A percentile compares a stretch with the other conserved stretches of the same genome.
Evolutionary conservation across 2,113 vertebrate species (phyloP).

Genomic region (Ceyx cyanopectus): DNA sequence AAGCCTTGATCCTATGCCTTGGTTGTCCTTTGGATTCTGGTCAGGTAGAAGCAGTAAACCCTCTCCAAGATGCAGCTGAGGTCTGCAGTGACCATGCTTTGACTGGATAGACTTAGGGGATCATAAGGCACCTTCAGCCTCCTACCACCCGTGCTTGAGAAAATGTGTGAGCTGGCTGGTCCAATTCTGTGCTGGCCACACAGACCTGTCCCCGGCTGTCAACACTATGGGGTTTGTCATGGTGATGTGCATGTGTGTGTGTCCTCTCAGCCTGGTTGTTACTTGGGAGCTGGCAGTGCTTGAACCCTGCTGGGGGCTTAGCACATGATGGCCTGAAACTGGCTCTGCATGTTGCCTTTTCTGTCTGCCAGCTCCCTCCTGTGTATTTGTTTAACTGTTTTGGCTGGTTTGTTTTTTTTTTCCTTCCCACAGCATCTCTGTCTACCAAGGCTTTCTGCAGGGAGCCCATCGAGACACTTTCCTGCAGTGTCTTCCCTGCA

Average conservation of each 20-base stretch:
- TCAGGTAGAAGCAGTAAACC: neutral
- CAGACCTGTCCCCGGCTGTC: neutral
- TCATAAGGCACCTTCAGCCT: neutral
- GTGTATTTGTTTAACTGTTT: slow-evolving; percentile 56
- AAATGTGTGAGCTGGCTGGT: neutral
- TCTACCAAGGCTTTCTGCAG: neutral
- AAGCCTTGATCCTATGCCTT: neutral
- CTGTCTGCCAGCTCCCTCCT: slow-evolving; percentile 51
- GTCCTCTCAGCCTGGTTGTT: neutral
- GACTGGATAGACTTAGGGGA: rapidly evolving
- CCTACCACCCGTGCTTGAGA: neutral
- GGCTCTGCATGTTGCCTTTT: neutral
- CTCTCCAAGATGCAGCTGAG: neutral
- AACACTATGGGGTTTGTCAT: neutral
- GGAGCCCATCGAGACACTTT: neutral
- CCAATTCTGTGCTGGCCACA: neutral
- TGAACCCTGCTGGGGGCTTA: slow-evolving; percentile 22
- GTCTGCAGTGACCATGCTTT: neutral
- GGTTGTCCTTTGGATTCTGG: neutral
- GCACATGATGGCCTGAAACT: slow-evolving; percentile 43
- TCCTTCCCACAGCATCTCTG: slow-evolving; percentile 3
- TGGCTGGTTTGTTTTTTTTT: neutral
- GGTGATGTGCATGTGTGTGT: neutral
- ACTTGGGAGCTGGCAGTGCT: neutral
- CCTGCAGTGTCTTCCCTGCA: neutral